These are phyloP conservation scores for Eriosoma lanigerum DNA, from an alignment of 1,140 invertebrate genomes.

Conservation along the genomic window DNA sequence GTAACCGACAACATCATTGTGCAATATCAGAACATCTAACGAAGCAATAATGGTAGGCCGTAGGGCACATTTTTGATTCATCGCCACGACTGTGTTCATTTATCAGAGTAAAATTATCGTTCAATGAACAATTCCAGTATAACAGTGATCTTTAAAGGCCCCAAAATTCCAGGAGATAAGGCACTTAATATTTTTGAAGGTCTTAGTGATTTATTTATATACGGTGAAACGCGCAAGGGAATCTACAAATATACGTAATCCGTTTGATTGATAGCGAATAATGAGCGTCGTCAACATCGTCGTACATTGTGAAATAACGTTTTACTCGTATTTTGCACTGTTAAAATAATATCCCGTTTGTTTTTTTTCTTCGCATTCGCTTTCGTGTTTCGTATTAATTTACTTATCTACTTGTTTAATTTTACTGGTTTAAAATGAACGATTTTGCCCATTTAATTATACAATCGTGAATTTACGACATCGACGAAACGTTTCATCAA, in stretches of 20 bases:
- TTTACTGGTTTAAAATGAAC: too few species aligned
- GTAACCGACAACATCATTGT: constrained; percentile 12
- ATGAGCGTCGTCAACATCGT: constrained; percentile 13
- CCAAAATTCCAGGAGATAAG: constrained; percentile 17
- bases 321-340: constrained; percentile 15
- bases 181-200: constrained; percentile 32
- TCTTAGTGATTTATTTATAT: constrained; percentile 41
- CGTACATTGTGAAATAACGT: neutral
- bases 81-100: constrained; percentile 4
- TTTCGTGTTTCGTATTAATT: neutral
- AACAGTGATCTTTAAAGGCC: constrained; percentile 33
- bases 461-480: too few species aligned
- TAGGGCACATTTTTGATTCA: neutral
- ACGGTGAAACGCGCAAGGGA: neutral
- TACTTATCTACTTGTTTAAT: too few species aligned
- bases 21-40: too few species aligned
- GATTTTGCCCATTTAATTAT: too few species aligned
- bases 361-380: constrained; percentile 3
- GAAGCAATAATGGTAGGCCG: too few species aligned
- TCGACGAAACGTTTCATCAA: too few species aligned
- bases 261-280: constrained; percentile 44
- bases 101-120: constrained; percentile 5
- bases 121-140: constrained; percentile 21
- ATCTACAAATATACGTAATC: neutral
- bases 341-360: neutral